These are phyloP conservation scores for Vimba vimba DNA, from an alignment of 2,113 vertebrate species.

Conservation along the genomic window DNA sequence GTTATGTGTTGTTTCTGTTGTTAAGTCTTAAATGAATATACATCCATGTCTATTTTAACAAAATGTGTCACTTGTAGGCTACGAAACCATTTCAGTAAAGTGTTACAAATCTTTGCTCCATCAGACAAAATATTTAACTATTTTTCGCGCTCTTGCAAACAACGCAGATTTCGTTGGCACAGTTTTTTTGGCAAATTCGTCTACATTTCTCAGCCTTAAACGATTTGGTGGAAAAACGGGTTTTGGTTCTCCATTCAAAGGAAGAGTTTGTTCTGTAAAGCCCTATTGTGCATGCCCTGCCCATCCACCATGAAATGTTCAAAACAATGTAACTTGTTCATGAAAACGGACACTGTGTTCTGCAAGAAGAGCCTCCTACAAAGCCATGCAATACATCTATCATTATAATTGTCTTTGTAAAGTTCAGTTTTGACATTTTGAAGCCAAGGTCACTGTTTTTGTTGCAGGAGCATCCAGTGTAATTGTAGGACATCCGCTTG, in stretches of 20 bases:
- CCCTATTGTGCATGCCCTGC: constrained; percentile 30
- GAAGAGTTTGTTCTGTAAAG: not conserved
- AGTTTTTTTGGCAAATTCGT: not conserved
- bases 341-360: not conserved
- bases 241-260: not conserved
- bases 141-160: not conserved
- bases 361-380: constrained; percentile 7
- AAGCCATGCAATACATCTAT: not conserved
- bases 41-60: not conserved
- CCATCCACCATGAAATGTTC: constrained; percentile 30
- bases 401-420: not conserved
- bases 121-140: not conserved
- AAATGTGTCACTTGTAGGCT: no score
- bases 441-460: not conserved
- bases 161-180: not conserved
- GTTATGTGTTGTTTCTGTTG: not conserved
- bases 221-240: not conserved
- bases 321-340: constrained; percentile 49
- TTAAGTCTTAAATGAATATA: not conserved
- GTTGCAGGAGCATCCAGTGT: constrained; percentile 77
- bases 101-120: not conserved
- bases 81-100: not conserved
- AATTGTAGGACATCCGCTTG: constrained; percentile 79
- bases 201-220: not conserved
- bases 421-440: not conserved